Evolutionary conservation across 2,797 vertebrate species (phyloP), one percentile per base, ranked within the genome.

Genomic region (Champsocephalus esox): DNA sequence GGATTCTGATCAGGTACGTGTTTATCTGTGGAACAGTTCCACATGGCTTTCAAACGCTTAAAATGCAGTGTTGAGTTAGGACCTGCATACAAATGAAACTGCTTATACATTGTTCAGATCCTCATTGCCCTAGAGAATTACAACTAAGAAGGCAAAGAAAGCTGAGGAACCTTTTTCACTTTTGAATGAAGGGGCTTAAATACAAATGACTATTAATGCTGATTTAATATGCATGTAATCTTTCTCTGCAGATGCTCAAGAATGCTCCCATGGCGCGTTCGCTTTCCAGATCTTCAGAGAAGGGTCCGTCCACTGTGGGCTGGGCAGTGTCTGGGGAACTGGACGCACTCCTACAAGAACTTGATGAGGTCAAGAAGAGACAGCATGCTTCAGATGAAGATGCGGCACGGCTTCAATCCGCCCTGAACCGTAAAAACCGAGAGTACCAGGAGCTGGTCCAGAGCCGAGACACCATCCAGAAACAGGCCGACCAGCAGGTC

Each of bases 401-500:
- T 46, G 75, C 73, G 0, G 41, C 68, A 49, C 88, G 86, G 61
- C 90, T 99, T 70, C 96, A 98, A 38, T 89, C 94, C 0, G 95
- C 96, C 4, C 93, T 99, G 59, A 89, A 92, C 24, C 94, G 91
- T 61, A 99, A 96, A 83, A 94, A 52, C 5, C 86, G 95, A 0
- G 97, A 99, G 67, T 99, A 96, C 68, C 93, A 95, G 32, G 96
- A 97, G 0, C 83, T 99, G 66, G 88, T 82, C 0, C 84, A 94
- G 0, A 97, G 95, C 77, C 92, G 95, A 1, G 96, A 99, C 32
- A 51, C 94, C 4, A 88, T 92, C 87, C 98, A 97, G 86, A 93
- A 83, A 0, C 97, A 99, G 56, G 95, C 96, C 0, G 98, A 99
- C 2, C 93, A 94, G 50, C 98, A 99, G 93, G 91, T 99, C 48